Evolutionary conservation across 2,888 invertebrate genomes (phyloP).

Genomic region (Perizoma affinitatum): DNA sequence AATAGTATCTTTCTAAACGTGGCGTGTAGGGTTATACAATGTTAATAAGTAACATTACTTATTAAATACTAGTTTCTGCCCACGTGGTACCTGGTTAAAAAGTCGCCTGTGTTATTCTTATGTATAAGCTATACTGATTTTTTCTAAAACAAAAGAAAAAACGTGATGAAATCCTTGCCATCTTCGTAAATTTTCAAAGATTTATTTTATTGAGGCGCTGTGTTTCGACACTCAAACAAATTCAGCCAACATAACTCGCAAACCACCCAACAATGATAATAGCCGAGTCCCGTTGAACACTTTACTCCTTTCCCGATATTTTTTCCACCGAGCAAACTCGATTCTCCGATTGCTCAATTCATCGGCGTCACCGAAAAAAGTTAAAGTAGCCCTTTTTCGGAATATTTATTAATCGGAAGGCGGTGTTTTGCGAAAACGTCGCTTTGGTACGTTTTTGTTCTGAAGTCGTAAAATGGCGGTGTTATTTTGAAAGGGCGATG

Average conservation of each 20-base stretch:
- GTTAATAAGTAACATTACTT: not conserved
- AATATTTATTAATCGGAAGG: slow-evolving; percentile 44
- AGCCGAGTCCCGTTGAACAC: slow-evolving; percentile 6
- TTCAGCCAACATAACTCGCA: slow-evolving; percentile 7
- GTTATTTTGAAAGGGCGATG: slow-evolving; percentile 31
- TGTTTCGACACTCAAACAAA: not conserved
- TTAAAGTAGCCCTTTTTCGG: slow-evolving; percentile 42
- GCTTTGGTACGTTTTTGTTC: slow-evolving; percentile 25
- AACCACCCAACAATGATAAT: slow-evolving; percentile 13
- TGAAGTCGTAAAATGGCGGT: slow-evolving; percentile 21
- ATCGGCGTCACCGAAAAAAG: slow-evolving; percentile 42
- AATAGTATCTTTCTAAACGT: no score
- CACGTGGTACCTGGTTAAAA: no score
- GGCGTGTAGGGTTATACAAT: not conserved
- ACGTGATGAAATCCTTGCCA: not conserved
- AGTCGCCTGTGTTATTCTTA: no score
- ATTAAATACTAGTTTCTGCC: no score
- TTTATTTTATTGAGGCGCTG: no score
- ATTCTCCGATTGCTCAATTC: slow-evolving; percentile 41
- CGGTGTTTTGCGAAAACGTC: slow-evolving; percentile 36
- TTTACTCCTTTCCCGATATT: slow-evolving; percentile 24
- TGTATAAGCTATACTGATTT: no score
- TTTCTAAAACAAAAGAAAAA: no score
- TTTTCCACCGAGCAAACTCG: slow-evolving; percentile 31
- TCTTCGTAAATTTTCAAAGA: no score